Base-by-base conservation (phyloP, 2,888 invertebrate genomes). In the Amphipoea lucens region DNA sequence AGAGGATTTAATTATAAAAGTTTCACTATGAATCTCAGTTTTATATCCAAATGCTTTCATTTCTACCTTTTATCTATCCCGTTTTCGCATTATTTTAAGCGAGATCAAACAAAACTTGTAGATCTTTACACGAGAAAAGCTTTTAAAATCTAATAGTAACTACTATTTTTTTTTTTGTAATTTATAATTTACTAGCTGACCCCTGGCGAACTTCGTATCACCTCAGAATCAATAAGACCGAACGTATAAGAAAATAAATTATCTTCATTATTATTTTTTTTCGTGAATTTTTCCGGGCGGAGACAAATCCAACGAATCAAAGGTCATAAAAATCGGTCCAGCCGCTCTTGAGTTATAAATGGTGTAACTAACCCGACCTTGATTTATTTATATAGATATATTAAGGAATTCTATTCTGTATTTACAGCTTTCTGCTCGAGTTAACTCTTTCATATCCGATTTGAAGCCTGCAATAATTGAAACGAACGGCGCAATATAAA, bases 1-100 rank as follows among this genome's bases (percentile, higher is more conserved):
- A 12, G 63, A 48, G 65, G 65, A 65, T 84, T 74, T 78, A 69
- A 84, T 86, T 82, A 74, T 69, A 74, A 86, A 84, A 84, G 86
- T 84, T 84, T 82, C 60, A 74, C 68, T 82, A 74, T 82, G 57
- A 70, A 82, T 77, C 73, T 67, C 60, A 63, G 70, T 77, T 84
- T 84, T 57, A 65, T 40, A 45, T 60, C 48, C 62, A 65, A 83
- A 57, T 81, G 63, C 42, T 85, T 81, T 60, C 36, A 71, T 80
- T 79, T 65, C 42, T 68, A 81, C 20, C 42, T 57, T 76, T 71
- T 63, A 48, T 29, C 42, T 45, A 68, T 66, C 5, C 42, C 45
- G 23, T 67, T 67, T 67, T 67, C 40, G 62, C 17, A 74, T 54
- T 76, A 69, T 66, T 81, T 54, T 29, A 75, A 72, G 42, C n/a